phyloP scores from a whole-genome alignment of 2,888 invertebrate genomes.

The Colletes collaris region DNA sequence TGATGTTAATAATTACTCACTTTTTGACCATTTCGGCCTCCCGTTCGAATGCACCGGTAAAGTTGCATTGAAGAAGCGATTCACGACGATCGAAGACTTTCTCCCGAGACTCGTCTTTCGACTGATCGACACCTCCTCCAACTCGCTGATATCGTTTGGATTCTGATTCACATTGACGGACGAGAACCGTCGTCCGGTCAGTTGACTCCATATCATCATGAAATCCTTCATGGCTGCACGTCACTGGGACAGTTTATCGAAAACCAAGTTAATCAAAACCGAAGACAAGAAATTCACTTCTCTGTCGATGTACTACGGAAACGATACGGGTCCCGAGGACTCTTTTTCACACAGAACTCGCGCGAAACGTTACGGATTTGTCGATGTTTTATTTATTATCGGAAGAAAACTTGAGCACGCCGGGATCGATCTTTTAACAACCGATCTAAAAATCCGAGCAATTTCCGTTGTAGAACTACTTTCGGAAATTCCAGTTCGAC shows the following conservation, averaged over 20 bases:
- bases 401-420: not conserved
- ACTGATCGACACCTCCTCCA: conserved; percentile 40
- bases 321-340: conserved; percentile 5
- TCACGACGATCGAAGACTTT: conserved; percentile 82
- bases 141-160: conserved; percentile 54
- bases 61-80: conserved; percentile 83
- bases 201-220: conserved; percentile 85
- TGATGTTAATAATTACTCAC: conserved; percentile 80
- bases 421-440: not conserved
- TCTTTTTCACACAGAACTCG: conserved; percentile 5
- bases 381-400: not conserved
- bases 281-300: conserved; percentile 1
- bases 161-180: conserved; percentile 83
- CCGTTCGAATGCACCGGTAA: conserved; percentile 82
- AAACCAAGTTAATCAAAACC: not conserved
- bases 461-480: not conserved
- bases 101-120: conserved; percentile 77
- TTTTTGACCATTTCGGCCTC: conserved; percentile 82
- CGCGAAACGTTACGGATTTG: not conserved
- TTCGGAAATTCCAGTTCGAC: too few species aligned
- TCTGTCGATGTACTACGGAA: conserved; percentile 5
- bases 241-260: not conserved
- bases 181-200: conserved; percentile 85
- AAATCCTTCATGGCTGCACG: conserved; percentile 86
- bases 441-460: not conserved